Base-by-base conservation (phyloP, 2,888 invertebrate genomes). In the Drosophila leonis region DNA sequence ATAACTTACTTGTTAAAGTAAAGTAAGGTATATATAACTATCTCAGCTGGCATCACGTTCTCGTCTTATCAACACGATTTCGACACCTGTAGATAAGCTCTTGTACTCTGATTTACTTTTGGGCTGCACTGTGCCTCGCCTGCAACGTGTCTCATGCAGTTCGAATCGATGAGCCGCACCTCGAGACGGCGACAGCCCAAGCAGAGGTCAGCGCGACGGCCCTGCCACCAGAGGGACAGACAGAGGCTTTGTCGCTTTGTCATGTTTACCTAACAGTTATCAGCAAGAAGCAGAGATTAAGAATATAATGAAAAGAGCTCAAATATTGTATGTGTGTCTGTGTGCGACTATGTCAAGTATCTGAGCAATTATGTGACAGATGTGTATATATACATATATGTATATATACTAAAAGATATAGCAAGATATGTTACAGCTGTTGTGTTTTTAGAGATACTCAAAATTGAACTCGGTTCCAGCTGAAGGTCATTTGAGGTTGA, bases 61-160 rank as follows among this genome's bases (percentile, higher is more conserved):
- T 15, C 27, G 3, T 57, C 67, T 85, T 77, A 83, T 80, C 86
- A 60, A 29, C 31, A 29, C 46, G 48, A 37, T 54, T 64, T 67
- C 51, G 64, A 68, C 70, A 71, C 79, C 72, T 82, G 64, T 63
- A 72, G 81, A 84, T 88, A 83, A 83, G 59, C 18, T 29, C 39
- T 27, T 10, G 52, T n/a, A 27, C 57, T 29, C 54, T 69, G 65
- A 81, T 78, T 75, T 86, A 62, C 29, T 72, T 77, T 75, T 46
- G n/a, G 33, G 15, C 15, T 10, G 37, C 37, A 39, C 39, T 48
- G 37, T 44, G 44, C 8, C 8, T 4, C n/a, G 33, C n/a, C 31
- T n/a, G 20, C 15, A 42, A 31, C 18, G 41, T 29, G 39, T 42
- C 44, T 27, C 37, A n/a, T 54, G 44, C 68, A 72, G 72, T 71